Conservation (phyloP, 2,113 vertebrate species). For the Callospermophilus lateralis region DNA sequence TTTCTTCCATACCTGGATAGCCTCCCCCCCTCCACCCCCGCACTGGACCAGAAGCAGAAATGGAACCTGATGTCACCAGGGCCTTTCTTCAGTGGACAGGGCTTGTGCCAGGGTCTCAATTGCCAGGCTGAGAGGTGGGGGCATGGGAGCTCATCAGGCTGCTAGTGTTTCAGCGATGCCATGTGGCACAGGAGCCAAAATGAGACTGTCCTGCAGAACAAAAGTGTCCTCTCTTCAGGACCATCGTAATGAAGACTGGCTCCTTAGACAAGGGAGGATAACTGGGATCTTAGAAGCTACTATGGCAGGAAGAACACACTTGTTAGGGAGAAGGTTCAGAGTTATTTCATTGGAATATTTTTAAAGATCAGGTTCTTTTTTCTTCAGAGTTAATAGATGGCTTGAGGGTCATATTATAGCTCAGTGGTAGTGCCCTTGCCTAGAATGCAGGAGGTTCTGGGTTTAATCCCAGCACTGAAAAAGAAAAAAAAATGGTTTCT, state of each 20-base stretch:
- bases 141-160: neutral
- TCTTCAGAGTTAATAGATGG: neutral
- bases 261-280: neutral
- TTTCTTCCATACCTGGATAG: neutral
- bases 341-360: neutral
- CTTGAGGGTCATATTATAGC: neutral
- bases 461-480: neutral
- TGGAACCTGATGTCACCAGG: neutral
- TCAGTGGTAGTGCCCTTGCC: neutral
- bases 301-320: neutral
- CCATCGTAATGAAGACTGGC: neutral
- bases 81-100: neutral
- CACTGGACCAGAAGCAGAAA: neutral
- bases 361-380: neutral
- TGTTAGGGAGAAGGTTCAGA: neutral
- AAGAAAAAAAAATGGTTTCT: neutral
- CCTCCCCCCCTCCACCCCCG: rapidly evolving
- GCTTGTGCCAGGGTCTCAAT: neutral
- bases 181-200: neutral
- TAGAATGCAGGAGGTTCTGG: neutral
- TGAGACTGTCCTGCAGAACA: neutral
- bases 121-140: neutral
- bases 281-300: neutral
- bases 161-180: neutral
- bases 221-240: neutral